These are phyloP conservation scores for Empidonax alnorum DNA, from an alignment of 2,113 vertebrate genomes.

Conservation along the genomic window DNA sequence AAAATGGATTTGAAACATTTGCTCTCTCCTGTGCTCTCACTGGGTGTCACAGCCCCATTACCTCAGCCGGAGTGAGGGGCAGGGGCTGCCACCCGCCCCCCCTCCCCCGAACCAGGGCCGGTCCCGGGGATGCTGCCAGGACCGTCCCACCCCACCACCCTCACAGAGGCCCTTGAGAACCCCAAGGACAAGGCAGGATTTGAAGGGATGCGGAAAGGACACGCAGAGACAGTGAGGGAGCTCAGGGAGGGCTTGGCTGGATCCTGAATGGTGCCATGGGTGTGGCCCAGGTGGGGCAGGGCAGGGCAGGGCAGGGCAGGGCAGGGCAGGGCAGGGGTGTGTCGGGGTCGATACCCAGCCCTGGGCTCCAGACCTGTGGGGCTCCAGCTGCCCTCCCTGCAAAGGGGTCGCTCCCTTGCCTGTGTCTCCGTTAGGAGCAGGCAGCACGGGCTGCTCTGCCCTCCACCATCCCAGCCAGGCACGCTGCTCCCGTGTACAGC, in stretches of 20 bases:
- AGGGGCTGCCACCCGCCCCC: accelerated
- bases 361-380: background rate
- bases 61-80: background rate
- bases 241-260: background rate
- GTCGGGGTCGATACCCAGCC: accelerated
- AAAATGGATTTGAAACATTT: background rate
- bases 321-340: background rate
- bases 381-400: background rate
- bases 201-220: background rate
- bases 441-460: background rate
- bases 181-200: too few species aligned
- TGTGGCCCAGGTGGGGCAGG: background rate
- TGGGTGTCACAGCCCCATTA: accelerated
- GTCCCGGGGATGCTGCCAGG: too few species aligned
- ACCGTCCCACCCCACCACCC: background rate
- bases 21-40: accelerated
- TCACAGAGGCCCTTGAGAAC: accelerated
- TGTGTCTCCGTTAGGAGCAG: accelerated
- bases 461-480: accelerated
- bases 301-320: background rate
- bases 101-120: background rate
- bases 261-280: accelerated
- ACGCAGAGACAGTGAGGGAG: accelerated
- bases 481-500: background rate
- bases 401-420: background rate